Evolutionary conservation across 2,113 vertebrate genomes (phyloP).

Genomic region (Alethe diademata): DNA sequence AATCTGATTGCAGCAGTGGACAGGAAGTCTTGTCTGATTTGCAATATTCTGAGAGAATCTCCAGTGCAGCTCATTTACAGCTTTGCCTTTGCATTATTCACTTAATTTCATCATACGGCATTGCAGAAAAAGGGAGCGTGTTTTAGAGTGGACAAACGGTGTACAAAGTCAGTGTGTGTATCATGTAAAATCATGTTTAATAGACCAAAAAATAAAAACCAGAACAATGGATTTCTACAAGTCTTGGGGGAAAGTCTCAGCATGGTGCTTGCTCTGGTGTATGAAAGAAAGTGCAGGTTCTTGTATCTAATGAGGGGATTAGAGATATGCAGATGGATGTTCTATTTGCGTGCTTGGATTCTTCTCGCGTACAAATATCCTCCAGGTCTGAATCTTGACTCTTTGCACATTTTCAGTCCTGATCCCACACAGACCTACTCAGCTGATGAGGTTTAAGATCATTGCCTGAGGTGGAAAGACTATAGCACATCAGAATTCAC

Average conservation of each 20-base stretch:
- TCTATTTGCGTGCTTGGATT: not conserved
- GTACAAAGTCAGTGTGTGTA: not conserved
- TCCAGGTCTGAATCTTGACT: slow-evolving; percentile 12
- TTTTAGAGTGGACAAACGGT: not conserved
- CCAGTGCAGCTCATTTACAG: fast-evolving
- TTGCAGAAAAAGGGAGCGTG: not conserved
- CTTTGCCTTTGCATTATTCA: not conserved
- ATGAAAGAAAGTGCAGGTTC: not conserved
- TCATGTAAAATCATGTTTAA: not conserved
- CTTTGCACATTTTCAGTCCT: slow-evolving; percentile 35
- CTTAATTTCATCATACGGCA: fast-evolving
- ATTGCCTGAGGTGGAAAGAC: slow-evolving; percentile 16
- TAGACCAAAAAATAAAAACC: not conserved
- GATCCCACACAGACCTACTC: slow-evolving; percentile 32
- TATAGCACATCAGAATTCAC: not conserved
- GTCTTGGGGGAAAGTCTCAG: not conserved
- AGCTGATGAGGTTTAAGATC: slow-evolving; percentile 55
- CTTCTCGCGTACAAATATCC: slow-evolving; percentile 8
- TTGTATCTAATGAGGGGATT: not conserved
- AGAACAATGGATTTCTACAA: not conserved
- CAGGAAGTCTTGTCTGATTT: not conserved
- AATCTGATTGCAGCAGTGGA: not conserved
- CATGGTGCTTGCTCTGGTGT: not conserved
- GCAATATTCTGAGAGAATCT: not conserved
- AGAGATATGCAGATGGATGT: not conserved